phyloP scores from a whole-genome alignment of 2,888 invertebrate species.

The Tetragonisca angustula region DNA sequence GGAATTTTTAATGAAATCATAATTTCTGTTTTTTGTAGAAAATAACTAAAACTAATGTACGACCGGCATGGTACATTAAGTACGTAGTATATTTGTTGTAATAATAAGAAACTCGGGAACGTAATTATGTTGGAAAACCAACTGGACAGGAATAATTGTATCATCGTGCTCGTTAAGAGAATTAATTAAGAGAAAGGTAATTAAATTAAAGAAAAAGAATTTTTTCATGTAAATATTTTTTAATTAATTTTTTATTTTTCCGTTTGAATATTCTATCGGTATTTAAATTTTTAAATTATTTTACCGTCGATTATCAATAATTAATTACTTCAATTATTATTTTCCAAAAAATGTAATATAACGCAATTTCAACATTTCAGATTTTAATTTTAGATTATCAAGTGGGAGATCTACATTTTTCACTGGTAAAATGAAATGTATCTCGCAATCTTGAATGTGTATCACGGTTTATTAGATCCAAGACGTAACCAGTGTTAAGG shows the following conservation, averaged over 20 bases:
- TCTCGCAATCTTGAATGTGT: constrained; percentile 12
- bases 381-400: not conserved
- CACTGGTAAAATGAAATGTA: not conserved
- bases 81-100: constrained; percentile 6
- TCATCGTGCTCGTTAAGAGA: constrained; percentile 17
- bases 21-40: not conserved
- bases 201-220: not conserved
- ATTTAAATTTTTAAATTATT: not conserved
- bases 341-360: not conserved
- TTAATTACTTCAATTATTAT: not conserved
- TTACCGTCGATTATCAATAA: not conserved
- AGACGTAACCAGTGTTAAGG: not conserved
- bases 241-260: not conserved
- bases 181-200: not conserved
- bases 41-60: not conserved
- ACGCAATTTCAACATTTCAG: not conserved
- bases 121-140: constrained; percentile 36
- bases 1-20: not conserved
- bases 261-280: not conserved
- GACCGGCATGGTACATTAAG: not conserved
- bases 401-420: not conserved
- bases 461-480: not conserved
- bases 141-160: constrained; percentile 22
- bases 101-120: constrained; percentile 30
- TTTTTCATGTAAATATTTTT: not conserved